These are phyloP conservation scores for Tuta absoluta DNA, from an alignment of 2,888 invertebrate species.

Conservation along the genomic window DNA sequence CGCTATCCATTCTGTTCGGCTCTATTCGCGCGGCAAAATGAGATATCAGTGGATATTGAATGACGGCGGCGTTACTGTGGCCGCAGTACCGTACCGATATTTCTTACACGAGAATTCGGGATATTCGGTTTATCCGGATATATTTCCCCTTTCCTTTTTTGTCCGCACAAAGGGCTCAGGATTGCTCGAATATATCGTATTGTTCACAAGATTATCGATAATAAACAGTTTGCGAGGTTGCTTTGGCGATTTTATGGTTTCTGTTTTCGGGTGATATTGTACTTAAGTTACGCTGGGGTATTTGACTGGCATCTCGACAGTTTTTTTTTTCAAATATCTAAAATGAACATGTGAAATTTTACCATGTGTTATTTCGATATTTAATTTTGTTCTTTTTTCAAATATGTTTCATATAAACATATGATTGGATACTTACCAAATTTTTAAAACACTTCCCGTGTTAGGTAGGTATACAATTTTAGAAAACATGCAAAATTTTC, in stretches of 20 bases:
- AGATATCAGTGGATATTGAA: conserved; percentile 79
- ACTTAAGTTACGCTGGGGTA: background rate
- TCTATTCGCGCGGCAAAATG: conserved; percentile 72
- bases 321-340: too few relatives aligned
- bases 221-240: conserved; percentile 50
- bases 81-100: conserved; percentile 47
- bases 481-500: too few relatives aligned
- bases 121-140: conserved; percentile 36
- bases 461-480: too few relatives aligned
- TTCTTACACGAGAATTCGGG: conserved; percentile 34
- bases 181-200: conserved; percentile 51
- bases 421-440: too few relatives aligned
- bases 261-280: conserved; percentile 3
- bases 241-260: conserved; percentile 18
- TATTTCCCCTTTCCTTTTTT: conserved; percentile 40
- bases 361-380: too few relatives aligned
- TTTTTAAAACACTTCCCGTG: too few relatives aligned
- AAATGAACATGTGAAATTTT: too few relatives aligned
- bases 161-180: conserved; percentile 48
- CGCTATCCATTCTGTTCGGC: conserved; percentile 61
- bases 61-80: conserved; percentile 61
- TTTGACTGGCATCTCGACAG: background rate
- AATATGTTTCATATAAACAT: too few relatives aligned
- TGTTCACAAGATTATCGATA: conserved; percentile 54
- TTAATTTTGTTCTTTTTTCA: too few relatives aligned